phyloP scores from a whole-genome alignment of 2,888 invertebrate species.

The Ectobius pallidus region DNA sequence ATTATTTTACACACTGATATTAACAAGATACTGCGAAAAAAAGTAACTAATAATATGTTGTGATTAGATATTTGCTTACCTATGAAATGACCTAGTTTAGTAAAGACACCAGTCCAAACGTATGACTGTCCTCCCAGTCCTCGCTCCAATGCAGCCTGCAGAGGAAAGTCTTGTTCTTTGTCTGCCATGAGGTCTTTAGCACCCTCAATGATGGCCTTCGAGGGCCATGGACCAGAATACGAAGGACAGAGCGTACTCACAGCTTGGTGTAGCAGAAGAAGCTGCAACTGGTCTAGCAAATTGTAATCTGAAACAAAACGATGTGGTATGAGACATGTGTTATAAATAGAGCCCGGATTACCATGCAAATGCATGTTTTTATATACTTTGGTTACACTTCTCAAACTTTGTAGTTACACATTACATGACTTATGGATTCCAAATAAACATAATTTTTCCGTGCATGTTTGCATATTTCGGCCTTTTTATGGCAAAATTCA shows the following conservation, averaged over 20 bases:
- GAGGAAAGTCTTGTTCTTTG: constrained; percentile 53
- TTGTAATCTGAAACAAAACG: constrained; percentile 50
- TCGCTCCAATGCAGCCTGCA: constrained; percentile 58
- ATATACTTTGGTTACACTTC: too few species aligned
- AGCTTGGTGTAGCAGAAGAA: constrained; percentile 63
- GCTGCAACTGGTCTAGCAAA: constrained; percentile 56
- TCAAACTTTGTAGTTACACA: too few species aligned
- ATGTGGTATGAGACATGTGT: not conserved
- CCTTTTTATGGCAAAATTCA: too few species aligned
- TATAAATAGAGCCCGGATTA: too few species aligned
- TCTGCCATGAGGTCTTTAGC: constrained; percentile 53
- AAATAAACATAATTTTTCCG: too few species aligned
- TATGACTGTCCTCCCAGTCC: constrained; percentile 65
- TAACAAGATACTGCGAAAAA: too few species aligned
- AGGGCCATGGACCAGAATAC: constrained; percentile 55
- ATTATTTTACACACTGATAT: too few species aligned
- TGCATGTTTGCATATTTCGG: too few species aligned
- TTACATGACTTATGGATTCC: too few species aligned
- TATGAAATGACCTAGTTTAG: constrained; percentile 62
- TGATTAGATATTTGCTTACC: too few species aligned
- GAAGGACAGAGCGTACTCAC: constrained; percentile 57
- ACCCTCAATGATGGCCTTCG: constrained; percentile 55
- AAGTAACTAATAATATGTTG: too few species aligned
- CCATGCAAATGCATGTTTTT: too few species aligned
- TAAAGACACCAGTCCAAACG: constrained; percentile 59